These are phyloP conservation scores for Drosophila willistoni DNA, from an alignment of 1,140 invertebrate species.

Conservation along the genomic window DNA sequence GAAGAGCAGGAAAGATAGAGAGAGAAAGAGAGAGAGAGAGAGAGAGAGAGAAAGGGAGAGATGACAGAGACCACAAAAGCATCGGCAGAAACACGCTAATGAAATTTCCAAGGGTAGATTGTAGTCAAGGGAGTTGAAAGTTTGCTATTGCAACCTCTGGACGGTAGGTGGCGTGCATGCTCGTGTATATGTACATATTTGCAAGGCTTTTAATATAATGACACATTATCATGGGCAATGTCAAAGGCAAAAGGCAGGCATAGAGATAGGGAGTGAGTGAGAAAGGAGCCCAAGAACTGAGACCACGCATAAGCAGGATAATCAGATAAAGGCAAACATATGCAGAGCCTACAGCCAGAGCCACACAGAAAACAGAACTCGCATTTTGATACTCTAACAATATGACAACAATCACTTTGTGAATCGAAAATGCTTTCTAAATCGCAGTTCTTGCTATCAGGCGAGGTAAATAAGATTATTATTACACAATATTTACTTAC, in stretches of 20 bases:
- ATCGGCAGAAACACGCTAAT: constrained; percentile 1
- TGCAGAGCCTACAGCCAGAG: neutral
- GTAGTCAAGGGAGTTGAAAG: constrained; percentile 38
- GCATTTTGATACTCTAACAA: neutral
- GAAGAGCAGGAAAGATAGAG: neutral
- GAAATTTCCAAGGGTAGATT: constrained; percentile 11
- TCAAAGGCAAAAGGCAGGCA: constrained; percentile 50
- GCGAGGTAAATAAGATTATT: no score
- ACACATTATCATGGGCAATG: constrained; percentile 69
- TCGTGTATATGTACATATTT: constrained; percentile 34
- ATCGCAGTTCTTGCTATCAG: no score
- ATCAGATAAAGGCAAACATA: constrained; percentile 13
- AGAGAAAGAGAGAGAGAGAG: neutral
- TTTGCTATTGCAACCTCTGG: constrained; percentile 32
- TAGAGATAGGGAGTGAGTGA: constrained; percentile 8
- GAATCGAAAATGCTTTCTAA: no score
- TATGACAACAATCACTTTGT: neutral
- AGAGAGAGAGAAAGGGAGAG: neutral
- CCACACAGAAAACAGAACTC: no score
- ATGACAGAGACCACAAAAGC: constrained; percentile 1
- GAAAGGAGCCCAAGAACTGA: constrained; percentile 9
- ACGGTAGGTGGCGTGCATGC: constrained; percentile 51
- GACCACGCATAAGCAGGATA: constrained; percentile 35
- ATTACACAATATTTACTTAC: no score
- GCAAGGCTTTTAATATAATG: constrained; percentile 79